Evolutionary conservation across 2,797 vertebrate genomes (phyloP).

Genomic region (Muscicapa striata): DNA sequence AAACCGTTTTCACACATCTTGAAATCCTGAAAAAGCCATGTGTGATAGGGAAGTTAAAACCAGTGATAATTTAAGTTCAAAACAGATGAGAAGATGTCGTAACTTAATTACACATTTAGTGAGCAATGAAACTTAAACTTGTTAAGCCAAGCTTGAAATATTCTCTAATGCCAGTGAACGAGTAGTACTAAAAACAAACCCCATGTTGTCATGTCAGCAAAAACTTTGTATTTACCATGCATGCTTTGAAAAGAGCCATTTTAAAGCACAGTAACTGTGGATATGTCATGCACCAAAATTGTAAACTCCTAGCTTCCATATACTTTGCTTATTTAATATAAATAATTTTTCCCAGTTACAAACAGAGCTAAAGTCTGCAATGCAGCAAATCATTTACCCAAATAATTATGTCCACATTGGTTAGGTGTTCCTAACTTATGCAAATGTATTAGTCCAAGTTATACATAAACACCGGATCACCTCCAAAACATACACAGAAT

Average conservation of each 20-base stretch:
- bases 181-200: not conserved
- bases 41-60: conserved; percentile 2
- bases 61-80: conserved; percentile 6
- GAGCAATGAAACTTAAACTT: conserved; percentile 11
- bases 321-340: not conserved
- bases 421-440: not conserved
- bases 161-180: not conserved
- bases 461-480: not conserved
- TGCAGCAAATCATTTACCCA: not conserved
- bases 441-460: not conserved
- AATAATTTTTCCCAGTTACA: not conserved
- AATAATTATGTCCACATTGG: not conserved
- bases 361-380: not conserved
- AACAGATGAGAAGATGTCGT: not conserved
- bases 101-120: not conserved
- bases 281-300: not conserved
- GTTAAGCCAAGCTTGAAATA: conserved; percentile 22
- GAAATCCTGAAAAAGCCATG: not conserved
- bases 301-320: not conserved
- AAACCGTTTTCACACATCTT: conserved; percentile 30
- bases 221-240: not conserved
- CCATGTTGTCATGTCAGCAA: not conserved
- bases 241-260: not conserved
- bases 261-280: not conserved
- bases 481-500: not conserved